Percentiles rank a stretch among this genome's conserved stretches.
phyloP scores from a whole-genome alignment of 2,113 vertebrate genomes.

The Mungos mungo region DNA sequence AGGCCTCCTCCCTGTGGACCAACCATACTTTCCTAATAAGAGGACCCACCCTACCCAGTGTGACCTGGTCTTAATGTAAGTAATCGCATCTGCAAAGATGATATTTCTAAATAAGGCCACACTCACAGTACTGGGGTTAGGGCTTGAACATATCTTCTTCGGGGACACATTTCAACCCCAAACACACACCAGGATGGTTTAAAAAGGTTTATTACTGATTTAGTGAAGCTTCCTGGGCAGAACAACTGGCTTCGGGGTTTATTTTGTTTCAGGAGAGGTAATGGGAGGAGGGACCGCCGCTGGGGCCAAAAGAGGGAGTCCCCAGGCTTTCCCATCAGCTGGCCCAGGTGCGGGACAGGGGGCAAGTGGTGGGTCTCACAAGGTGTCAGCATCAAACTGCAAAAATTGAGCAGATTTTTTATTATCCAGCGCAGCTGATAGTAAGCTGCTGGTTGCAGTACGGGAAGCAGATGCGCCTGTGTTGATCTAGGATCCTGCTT shows the following conservation, averaged over 20 bases:
- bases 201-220: background rate
- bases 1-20: background rate
- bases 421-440: background rate
- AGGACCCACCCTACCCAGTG: background rate
- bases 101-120: background rate
- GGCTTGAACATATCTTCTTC: background rate
- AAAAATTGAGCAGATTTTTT: background rate
- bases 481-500: too few species aligned
- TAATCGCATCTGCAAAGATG: background rate
- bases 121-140: background rate
- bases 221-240: background rate
- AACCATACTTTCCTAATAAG: background rate
- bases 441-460: background rate
- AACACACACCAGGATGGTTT: background rate
- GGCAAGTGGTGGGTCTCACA: background rate
- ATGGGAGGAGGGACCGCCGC: background rate
- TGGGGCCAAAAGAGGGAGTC: background rate
- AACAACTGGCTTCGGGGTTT: background rate
- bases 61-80: background rate
- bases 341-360: background rate
- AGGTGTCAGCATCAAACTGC: background rate
- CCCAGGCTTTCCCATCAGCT: background rate
- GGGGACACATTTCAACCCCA: background rate
- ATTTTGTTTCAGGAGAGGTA: background rate
- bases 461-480: background rate